Percentiles rank a stretch among this genome's conserved stretches.
These are phyloP conservation scores for Picathartes gymnocephalus DNA, from an alignment of 2,113 vertebrate genomes.

Conservation along the genomic window DNA sequence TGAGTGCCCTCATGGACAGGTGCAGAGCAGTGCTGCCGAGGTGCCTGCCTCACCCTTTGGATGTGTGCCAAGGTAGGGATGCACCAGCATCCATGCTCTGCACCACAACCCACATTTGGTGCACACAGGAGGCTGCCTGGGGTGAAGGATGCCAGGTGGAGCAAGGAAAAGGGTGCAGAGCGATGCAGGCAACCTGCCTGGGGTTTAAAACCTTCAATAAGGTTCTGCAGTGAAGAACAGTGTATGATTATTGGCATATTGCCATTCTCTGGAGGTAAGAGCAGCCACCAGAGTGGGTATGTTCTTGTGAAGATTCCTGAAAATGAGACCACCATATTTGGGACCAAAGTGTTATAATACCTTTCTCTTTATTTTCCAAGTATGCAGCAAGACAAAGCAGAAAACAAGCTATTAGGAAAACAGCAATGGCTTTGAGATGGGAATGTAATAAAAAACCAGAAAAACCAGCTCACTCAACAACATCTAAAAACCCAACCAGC, in stretches of 20 bases:
- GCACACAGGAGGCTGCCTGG: neutral
- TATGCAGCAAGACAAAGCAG: neutral
- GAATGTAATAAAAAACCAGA: neutral
- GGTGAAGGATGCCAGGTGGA: neutral
- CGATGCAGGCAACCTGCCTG: neutral
- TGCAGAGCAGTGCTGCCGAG: neutral
- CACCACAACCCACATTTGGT: neutral
- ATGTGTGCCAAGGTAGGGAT: neutral
- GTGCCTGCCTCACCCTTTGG: rapidly evolving
- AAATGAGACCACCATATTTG: neutral
- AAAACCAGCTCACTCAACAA: neutral
- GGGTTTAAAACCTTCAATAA: neutral
- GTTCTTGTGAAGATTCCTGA: neutral
- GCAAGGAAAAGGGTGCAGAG: neutral
- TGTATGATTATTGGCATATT: neutral
- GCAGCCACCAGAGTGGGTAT: neutral
- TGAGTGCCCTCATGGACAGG: neutral
- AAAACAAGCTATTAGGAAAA: neutral
- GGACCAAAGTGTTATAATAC: neutral
- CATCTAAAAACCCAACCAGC: neutral
- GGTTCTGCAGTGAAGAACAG: neutral
- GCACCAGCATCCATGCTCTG: neutral
- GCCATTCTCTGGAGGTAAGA: neutral
- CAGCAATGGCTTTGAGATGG: neutral
- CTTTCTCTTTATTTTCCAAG: neutral